Percentiles rank a stretch among this genome's conserved stretches.
Evolutionary conservation across 37 sponge, comb jelly and placozoan genomes (phyloP).

Genomic region (Axinella damicornis): DNA sequence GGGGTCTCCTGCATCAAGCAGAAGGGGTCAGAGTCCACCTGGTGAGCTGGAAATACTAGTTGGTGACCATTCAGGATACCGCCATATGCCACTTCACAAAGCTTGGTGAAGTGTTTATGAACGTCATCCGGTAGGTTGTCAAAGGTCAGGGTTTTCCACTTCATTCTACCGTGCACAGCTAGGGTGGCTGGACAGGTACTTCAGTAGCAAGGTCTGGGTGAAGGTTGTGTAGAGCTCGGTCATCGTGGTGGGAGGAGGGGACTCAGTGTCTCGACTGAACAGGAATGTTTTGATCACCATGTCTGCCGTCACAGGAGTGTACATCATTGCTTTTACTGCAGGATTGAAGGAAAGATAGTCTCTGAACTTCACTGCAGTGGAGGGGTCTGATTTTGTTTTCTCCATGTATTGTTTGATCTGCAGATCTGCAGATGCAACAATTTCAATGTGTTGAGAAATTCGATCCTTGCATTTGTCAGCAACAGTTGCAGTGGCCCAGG

Average conservation of each 20-base stretch:
- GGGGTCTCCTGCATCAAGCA: not conserved
- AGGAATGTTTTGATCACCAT: not conserved
- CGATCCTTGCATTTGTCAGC: no score
- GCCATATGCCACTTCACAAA: not conserved
- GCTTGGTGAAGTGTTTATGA: not conserved
- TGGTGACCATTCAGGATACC: not conserved
- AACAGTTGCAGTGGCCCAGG: no score
- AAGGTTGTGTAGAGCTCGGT: constrained; percentile 16
- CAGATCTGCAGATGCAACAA: no score
- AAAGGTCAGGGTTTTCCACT: not conserved
- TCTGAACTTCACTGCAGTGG: not conserved
- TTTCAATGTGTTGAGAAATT: no score
- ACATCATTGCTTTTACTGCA: not conserved
- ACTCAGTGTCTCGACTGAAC: not conserved
- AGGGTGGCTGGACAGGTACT: not conserved
- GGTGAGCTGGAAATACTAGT: not conserved
- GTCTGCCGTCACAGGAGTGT: not conserved
- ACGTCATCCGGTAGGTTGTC: not conserved
- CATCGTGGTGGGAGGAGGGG: not conserved
- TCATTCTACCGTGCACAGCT: not conserved
- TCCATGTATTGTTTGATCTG: no score
- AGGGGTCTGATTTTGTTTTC: no score
- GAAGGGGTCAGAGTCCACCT: not conserved
- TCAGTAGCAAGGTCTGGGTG: not conserved
- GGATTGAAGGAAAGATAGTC: constrained; percentile 1